Evolutionary conservation across 2,888 invertebrate genomes (phyloP).

Genomic region (Lochmaea capreae): DNA sequence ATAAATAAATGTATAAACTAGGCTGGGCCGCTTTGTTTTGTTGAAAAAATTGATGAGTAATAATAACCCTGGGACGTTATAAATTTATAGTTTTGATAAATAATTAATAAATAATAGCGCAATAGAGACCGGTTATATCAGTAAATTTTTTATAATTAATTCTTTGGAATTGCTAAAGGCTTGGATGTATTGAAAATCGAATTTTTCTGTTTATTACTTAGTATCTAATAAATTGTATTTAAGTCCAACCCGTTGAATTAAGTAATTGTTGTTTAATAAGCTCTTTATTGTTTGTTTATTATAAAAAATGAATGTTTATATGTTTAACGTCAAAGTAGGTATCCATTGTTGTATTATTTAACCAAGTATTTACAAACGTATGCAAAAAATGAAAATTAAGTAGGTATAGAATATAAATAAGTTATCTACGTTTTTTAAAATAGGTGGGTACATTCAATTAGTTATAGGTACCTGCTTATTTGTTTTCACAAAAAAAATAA

Average conservation of each 20-base stretch:
- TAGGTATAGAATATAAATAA: not conserved
- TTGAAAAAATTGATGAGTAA: not conserved
- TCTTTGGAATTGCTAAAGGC: not conserved
- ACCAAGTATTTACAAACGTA: not conserved
- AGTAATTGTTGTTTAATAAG: not conserved
- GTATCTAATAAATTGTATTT: not conserved
- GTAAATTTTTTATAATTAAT: not conserved
- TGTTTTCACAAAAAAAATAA: too few species aligned
- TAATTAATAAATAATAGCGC: not conserved
- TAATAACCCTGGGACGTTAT: too few species aligned
- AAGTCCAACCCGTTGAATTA: not conserved
- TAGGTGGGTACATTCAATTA: too few species aligned
- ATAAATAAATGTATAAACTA: not conserved
- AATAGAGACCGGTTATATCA: not conserved
- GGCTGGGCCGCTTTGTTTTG: not conserved
- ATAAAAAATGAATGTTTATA: not conserved
- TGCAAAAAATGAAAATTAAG: not conserved
- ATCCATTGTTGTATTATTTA: not conserved
- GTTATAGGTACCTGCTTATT: too few species aligned
- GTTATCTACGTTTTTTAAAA: not conserved
- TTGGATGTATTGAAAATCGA: not conserved
- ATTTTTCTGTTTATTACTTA: not conserved
- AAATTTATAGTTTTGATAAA: not conserved
- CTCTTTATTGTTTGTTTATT: not conserved
- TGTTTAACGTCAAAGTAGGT: not conserved